Evolutionary conservation across 2,797 vertebrate species (phyloP).

Genomic region (Rhyacichthys aspro): DNA sequence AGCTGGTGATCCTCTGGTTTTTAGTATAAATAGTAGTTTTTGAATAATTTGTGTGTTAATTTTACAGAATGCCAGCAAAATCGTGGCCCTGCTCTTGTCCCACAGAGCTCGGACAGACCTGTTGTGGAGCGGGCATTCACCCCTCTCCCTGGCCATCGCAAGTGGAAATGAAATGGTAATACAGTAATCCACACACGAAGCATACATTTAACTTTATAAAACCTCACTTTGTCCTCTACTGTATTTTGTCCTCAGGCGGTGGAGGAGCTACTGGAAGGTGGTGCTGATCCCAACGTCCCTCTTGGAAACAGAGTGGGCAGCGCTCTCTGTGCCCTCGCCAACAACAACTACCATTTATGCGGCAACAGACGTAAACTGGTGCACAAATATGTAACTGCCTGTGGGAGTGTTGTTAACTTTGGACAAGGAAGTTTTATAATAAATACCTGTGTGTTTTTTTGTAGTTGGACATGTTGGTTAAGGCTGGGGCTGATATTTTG

Average conservation of each 20-base stretch:
- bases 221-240: background rate
- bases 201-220: background rate
- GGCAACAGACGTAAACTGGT: conserved; percentile 80
- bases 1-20: no score
- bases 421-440: background rate
- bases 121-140: conserved; percentile 90
- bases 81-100: conserved; percentile 81
- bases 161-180: conserved; percentile 86
- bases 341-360: conserved; percentile 74
- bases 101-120: conserved; percentile 79
- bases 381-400: conserved; percentile 9
- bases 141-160: conserved; percentile 87
- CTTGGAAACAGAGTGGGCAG: conserved; percentile 79
- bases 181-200: background rate
- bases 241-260: conserved; percentile 75
- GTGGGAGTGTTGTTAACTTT: background rate
- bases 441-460: conserved; percentile 8
- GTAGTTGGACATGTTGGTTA: conserved; percentile 81
- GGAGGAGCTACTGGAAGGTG: conserved; percentile 80
- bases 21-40: no score
- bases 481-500: conserved; percentile 81
- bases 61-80: conserved; percentile 77
- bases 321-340: conserved; percentile 82
- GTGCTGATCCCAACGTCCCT: conserved; percentile 84
- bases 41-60: background rate